Evolutionary conservation across 92 coral and sea anemone genomes (phyloP), one percentile per base, ranked within the genome.

Genomic region (Parazoanthus atlanticus): DNA sequence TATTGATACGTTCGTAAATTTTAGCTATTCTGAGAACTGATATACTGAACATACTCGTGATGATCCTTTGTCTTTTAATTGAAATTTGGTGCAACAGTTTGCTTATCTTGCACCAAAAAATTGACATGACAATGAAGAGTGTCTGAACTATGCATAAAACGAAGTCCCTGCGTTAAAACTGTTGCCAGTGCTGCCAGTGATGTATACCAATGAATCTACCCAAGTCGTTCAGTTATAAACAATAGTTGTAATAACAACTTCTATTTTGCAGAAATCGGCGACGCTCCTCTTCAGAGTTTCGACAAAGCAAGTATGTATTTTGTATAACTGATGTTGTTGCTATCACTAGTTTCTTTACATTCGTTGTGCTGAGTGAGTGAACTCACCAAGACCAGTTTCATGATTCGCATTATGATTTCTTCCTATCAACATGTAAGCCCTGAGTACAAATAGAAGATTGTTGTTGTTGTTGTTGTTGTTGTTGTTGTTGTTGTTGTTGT

Each of bases 281-380:
- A 80, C 47, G 94, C 91, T 15, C 75, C 89, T 28, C 93, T 97
- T 29, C 98, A 96, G 76, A 88, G 88, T 84, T 97, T 96, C 67
- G 97, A 97, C 86, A 92, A 94, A 75, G 86, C 91, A 93, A 90
- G 99, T 97, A 89, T 89, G 99, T 90, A 29, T 29, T 61, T 34
- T 71, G 12, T 34, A 38, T 31, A 21, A 31, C 34, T 70, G 32
- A 9, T 28, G 15, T 11, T 70, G 75, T 17, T 72, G 9, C 26
- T 46, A 46, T 46, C 58, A 52, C 58, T 52, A 29, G 26, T 40
- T 79, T 43, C 56, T 40, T 33, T 52, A 13, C 58, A 52, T 52
- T 52, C 10, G 58, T 52, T 15, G 58, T 16, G n/a, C 19, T 16
- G 40, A 17, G 19, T 25, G 69, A 25, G 16, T 81, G 69, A 81